Base-by-base conservation (phyloP, 2,888 invertebrate species). In the Leptinotarsa haldemani region DNA sequence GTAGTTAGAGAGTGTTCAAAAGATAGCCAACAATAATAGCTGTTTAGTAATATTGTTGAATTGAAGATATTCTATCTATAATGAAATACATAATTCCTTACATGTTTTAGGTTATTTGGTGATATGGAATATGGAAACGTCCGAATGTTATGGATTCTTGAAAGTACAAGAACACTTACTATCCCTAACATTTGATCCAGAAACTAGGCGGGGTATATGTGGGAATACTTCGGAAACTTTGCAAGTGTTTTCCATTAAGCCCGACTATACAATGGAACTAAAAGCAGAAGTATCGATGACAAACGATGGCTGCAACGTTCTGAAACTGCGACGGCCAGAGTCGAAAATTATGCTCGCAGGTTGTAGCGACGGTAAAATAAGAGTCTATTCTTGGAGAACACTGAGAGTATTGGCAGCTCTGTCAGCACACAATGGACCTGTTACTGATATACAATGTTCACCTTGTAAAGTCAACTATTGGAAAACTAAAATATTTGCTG, bases 301-400 rank as follows among this genome's bases (percentile, higher is more conserved):
- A 82, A 94, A 94, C 86, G 90, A 93, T 1, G 94, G 95, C 9
- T 92, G 92, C 58, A 93, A 93, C 81, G 90, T 91, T 79, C 90
- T 94, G 9, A 90, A 90, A 80, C 89, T 94, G 77, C 89, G 94
- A 40, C 89, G 94, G 40, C 87, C 88, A 0, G 95, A 95, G 85
- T 90, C 91, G 4, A 94, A 93, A 85, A 92, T 95, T 9, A 92
- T 95, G 81, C 91, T 91, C 22, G 89, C 91, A 0, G 95, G 93
- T 15, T 93, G 94, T 48, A 94, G 94, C 93, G 95, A 95, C 83
- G 93, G 94, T 1, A 73, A 77, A 70, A 56, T 82, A n/a, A 90
- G 94, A 77, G 90, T 95, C 77, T 94, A 92, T 85, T 94, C 95
- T 1, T 94, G 94, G 93, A 94, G 92, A 85, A 93, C 92, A 70